Evolutionary conservation across 2,113 vertebrate species (phyloP).

Genomic region (Etheostoma spectabile): DNA sequence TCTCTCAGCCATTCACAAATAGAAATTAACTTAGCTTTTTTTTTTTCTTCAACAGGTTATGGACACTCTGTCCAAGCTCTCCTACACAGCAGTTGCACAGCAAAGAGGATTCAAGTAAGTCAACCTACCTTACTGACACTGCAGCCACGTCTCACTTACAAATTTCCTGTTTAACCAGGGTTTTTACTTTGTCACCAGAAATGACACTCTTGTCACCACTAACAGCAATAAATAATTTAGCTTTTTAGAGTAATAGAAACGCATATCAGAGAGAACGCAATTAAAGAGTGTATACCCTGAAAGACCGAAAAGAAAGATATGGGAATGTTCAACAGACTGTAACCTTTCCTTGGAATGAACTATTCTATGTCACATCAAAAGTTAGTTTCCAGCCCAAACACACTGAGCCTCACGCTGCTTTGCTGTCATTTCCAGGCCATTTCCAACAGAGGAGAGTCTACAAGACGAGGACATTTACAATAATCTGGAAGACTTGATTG

Average conservation of each 20-base stretch:
- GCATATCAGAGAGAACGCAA: neutral
- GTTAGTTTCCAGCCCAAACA: neutral
- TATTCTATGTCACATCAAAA: constrained; percentile 1
- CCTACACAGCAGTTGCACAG: constrained; percentile 85
- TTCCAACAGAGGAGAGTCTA: constrained; percentile 91
- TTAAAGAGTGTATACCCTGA: too few species aligned
- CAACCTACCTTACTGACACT: too few species aligned
- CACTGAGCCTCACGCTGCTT: constrained; percentile 25
- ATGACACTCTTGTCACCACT: neutral
- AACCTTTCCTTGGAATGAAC: neutral
- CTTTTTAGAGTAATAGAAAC: neutral
- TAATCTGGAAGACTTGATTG: constrained; percentile 93
- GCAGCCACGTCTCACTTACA: too few species aligned
- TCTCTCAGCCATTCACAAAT: neutral
- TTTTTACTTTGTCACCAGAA: constrained; percentile 1
- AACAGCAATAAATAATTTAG: neutral
- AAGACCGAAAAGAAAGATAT: neutral
- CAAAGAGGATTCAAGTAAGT: constrained; percentile 91
- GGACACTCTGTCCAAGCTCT: constrained; percentile 93
- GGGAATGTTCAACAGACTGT: neutral
- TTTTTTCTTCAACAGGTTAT: constrained; percentile 86
- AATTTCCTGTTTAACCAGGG: neutral
- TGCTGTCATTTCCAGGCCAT: constrained; percentile 84
- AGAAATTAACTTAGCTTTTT: constrained; percentile 8
- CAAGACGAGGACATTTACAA: constrained; percentile 94